A percentile compares a stretch with the other conserved stretches of the same genome.
These are phyloP conservation scores for Oreohelix idahoensis DNA, from an alignment of 1,140 invertebrate genomes.

Conservation along the genomic window DNA sequence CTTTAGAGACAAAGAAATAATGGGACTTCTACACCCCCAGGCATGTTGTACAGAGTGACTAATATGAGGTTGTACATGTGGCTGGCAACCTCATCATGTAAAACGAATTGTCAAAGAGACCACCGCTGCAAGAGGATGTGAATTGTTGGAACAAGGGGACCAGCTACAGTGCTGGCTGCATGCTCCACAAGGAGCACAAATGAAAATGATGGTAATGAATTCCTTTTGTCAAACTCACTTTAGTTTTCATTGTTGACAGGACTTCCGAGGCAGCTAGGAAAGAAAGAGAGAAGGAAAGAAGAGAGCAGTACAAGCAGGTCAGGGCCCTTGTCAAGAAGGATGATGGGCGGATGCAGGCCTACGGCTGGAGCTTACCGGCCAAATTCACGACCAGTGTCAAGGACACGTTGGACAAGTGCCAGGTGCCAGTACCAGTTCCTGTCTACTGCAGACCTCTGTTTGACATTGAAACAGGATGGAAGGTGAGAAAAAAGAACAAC, in stretches of 20 bases:
- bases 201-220: too few species aligned
- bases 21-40: too few species aligned
- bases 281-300: slow-evolving; percentile 82
- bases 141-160: too few species aligned
- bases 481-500: slow-evolving; percentile 79
- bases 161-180: too few species aligned
- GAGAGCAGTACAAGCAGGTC: slow-evolving; percentile 90
- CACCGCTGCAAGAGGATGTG: too few species aligned
- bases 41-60: too few species aligned
- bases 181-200: too few species aligned
- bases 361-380: slow-evolving; percentile 97
- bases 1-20: too few species aligned
- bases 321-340: slow-evolving; percentile 96
- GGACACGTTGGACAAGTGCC: slow-evolving; percentile 60
- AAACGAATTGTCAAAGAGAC: too few species aligned
- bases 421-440: slow-evolving; percentile 92
- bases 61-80: too few species aligned
- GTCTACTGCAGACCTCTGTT: slow-evolving; percentile 94
- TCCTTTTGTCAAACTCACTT: too few species aligned
- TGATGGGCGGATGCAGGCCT: slow-evolving; percentile 91
- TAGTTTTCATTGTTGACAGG: not conserved
- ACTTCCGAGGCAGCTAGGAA: slow-evolving; percentile 66
- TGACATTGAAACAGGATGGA: slow-evolving; percentile 94
- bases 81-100: too few species aligned
- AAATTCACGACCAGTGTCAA: slow-evolving; percentile 61